Evolutionary conservation across 2,888 invertebrate species (phyloP), one percentile per base, ranked within the genome.

Genomic region (Eledone cirrhosa): DNA sequence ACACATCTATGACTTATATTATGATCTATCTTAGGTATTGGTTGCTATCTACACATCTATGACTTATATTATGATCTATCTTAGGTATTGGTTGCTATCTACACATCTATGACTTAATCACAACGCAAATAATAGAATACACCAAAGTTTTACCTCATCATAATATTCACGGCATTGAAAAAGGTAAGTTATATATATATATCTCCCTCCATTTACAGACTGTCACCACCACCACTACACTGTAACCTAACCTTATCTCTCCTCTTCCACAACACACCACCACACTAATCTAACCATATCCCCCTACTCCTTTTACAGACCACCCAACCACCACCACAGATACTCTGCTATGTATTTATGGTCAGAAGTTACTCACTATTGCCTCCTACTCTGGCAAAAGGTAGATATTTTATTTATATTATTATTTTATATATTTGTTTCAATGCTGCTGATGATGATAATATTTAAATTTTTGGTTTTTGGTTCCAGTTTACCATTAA

Each of bases 71-170:
- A n/a, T 24, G 2, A 0, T 47, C 27, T 76, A 41, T 5, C 80
- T 13, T 79, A 88, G 87, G 87, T 33, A 83, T 85, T 80, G 86
- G 87, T n/a, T 83, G 83, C 77, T 80, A 81, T 74, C 59, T 88
- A 2, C 80, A 83, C 79, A 77, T 85, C 24, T 86, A 84, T 77
- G 78, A 82, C 63, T 31, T 80, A 31, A 72, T 24, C 4, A 77
- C 78, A 63, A 75, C 67, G 14, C 31, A 78, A 33, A 77, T 80
- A 22, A 74, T 80, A 27, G 29, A 78, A 31, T 77, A 78, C n/a
- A 72, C 69, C 13, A 67, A 80, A 48, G 80, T 81, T n/a, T 80
- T 87, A 53, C 82, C 82, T 22, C 83, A 82, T 75, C 80, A 83
- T 63, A 84, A 82, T 48, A 81, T 88, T 31, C 88, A 88, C 85